These are phyloP conservation scores for Hypotaenidia philippensis DNA, from an alignment of 2,797 vertebrate species.

Conservation along the genomic window DNA sequence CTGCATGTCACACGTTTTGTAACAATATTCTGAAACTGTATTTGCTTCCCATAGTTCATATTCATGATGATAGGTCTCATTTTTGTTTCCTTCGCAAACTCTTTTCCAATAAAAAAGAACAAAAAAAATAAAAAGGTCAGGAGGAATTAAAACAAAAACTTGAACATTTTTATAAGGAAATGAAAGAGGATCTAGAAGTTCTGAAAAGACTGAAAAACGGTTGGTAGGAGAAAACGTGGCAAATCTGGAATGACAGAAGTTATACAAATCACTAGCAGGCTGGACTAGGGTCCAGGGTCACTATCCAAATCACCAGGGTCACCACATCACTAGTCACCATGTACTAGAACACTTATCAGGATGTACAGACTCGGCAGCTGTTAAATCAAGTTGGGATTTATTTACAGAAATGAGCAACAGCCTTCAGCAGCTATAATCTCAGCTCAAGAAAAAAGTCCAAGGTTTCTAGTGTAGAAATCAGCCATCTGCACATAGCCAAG, in stretches of 20 bases:
- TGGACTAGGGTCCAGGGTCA: too few relatives aligned
- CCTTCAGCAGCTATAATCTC: neutral
- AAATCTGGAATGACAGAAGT: neutral
- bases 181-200: neutral
- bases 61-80: accelerated
- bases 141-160: neutral
- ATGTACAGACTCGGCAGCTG: neutral
- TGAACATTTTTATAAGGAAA: neutral
- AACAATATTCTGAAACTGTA: neutral
- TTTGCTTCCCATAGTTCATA: neutral
- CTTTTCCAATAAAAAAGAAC: neutral
- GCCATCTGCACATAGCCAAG: neutral
- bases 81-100: neutral
- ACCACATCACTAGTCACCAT: neutral
- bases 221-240: neutral
- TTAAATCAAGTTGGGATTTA: neutral
- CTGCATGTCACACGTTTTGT: neutral
- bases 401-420: neutral
- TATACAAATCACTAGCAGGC: too few relatives aligned
- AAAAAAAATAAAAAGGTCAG: neutral
- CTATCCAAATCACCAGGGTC: too few relatives aligned
- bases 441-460: neutral
- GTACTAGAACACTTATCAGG: neutral
- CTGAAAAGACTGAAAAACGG: neutral
- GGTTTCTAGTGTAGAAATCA: neutral